Evolutionary conservation across 2,797 vertebrate species (phyloP).

Genomic region (Echeneis naucrates): DNA sequence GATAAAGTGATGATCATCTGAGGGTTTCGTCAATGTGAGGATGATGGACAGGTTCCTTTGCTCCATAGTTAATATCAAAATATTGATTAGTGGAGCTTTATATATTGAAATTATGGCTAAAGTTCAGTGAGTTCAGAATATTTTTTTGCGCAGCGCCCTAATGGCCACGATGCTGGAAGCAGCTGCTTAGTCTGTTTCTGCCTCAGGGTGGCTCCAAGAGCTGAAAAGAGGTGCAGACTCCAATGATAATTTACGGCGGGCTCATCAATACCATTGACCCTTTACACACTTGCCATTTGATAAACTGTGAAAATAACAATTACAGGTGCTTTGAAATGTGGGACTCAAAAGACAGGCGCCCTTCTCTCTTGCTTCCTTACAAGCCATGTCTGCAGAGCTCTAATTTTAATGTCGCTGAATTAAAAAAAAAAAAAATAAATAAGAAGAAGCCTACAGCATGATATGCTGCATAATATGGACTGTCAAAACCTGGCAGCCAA

Average conservation of each 20-base stretch:
- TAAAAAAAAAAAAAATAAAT: not conserved
- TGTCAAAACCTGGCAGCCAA: constrained; percentile 31
- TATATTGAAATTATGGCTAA: not conserved
- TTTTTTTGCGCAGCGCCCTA: not conserved
- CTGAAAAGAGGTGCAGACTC: not conserved
- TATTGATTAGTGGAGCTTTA: not conserved
- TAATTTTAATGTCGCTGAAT: not conserved
- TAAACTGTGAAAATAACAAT: not conserved
- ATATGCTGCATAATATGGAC: constrained; percentile 16
- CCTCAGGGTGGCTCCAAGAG: not conserved
- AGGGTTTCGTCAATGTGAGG: not conserved
- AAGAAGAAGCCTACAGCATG: too few species aligned
- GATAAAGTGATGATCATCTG: not conserved
- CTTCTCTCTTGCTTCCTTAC: too few species aligned
- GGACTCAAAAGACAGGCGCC: not conserved
- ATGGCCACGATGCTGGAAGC: not conserved
- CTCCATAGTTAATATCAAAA: not conserved
- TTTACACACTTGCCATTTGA: not conserved
- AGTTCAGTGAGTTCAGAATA: not conserved
- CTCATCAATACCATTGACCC: not conserved
- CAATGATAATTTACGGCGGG: not conserved
- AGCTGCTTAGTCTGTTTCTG: not conserved
- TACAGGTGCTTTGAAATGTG: not conserved
- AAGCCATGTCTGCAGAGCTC: not conserved
- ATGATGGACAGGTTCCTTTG: not conserved